Conservation (phyloP, 2,888 invertebrate genomes). For the Ophioninae sp. region DNA sequence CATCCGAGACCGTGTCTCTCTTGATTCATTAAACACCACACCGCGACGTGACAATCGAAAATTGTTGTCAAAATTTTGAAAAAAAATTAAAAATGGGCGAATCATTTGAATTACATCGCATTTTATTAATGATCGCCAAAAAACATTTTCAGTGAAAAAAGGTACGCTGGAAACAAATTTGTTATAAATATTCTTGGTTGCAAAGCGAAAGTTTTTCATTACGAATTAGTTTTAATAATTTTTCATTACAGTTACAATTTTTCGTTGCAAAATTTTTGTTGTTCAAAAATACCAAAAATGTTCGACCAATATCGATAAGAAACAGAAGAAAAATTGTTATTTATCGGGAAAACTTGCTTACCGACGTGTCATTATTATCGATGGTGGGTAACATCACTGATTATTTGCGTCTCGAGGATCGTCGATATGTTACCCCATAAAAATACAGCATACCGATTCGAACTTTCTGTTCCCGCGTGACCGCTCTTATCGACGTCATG, state of each 20-base stretch:
- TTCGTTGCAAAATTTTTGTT: too few species aligned
- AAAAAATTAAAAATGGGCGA: background rate
- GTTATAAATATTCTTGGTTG: too few species aligned
- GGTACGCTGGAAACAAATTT: background rate
- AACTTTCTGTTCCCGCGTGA: background rate
- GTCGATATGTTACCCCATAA: background rate
- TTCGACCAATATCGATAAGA: too few species aligned
- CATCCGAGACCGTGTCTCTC: conserved; percentile 31
- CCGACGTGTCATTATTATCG: conserved; percentile 16
- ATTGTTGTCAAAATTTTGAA: background rate
- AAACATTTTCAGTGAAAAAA: background rate
- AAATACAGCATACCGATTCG: background rate
- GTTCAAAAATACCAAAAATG: too few species aligned
- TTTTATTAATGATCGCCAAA: background rate
- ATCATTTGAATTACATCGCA: background rate
- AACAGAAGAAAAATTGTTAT: background rate
- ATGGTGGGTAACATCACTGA: conserved; percentile 4
- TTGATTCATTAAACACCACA: conserved; percentile 17
- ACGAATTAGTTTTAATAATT: too few species aligned
- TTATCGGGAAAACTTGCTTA: conserved; percentile 25
- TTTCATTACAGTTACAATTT: too few species aligned
- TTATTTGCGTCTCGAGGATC: background rate
- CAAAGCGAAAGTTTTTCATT: too few species aligned
- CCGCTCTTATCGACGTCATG: background rate
- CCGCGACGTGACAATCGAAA: conserved; percentile 5